Percentiles rank a stretch among this genome's conserved stretches.
These are phyloP conservation scores for Chrysemys picta DNA, from an alignment of 2,113 vertebrate species.

Conservation along the genomic window DNA sequence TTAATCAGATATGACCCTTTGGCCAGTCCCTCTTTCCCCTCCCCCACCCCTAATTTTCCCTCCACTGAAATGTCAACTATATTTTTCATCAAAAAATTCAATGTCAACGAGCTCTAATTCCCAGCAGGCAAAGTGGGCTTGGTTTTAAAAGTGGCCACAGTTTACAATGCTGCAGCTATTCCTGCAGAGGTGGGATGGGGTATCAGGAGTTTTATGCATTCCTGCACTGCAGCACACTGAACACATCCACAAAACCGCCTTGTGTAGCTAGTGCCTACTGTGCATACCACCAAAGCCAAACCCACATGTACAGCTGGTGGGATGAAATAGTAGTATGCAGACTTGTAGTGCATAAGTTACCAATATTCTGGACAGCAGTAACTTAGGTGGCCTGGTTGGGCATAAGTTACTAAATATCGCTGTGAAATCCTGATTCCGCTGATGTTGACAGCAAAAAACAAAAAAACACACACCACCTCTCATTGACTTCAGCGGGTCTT, in stretches of 20 bases:
- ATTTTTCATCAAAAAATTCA: neutral
- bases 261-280: neutral
- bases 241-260: neutral
- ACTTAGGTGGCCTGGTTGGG: neutral
- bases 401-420: neutral
- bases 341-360: accelerated
- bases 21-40: neutral
- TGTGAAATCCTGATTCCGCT: neutral
- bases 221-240: accelerated
- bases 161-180: neutral
- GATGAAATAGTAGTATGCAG: neutral
- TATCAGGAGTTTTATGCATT: accelerated
- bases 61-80: neutral
- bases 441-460: neutral
- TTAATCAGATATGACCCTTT: neutral
- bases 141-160: neutral
- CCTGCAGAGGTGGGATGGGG: neutral
- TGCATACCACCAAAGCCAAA: neutral
- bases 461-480: accelerated
- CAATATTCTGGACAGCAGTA: accelerated
- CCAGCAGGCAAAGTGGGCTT: neutral
- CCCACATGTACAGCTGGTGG: neutral
- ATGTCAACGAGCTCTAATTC: neutral
- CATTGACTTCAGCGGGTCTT: accelerated
- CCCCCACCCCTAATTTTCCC: neutral